Base-by-base conservation (phyloP, 2,888 invertebrate species). In the Ptycholaimellus sp. region DNA sequence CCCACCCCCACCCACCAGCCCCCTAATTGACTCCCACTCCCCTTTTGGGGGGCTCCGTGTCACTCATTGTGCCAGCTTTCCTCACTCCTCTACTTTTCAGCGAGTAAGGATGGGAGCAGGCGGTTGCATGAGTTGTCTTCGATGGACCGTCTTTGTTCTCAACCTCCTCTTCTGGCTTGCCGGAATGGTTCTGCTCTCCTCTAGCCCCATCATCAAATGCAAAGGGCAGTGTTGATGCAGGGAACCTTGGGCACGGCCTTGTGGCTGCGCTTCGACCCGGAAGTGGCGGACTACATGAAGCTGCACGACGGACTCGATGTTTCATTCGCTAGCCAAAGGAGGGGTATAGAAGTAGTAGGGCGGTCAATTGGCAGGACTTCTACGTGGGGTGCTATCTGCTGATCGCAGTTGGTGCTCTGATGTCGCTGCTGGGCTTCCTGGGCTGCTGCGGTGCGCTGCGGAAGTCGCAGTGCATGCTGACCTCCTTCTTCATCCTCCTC, bases 371-470 rank as follows among this genome's bases (percentile, higher is more conserved):
- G n/a, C 16, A 9, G 7, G 7, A 11, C n/a, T 13, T 19, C n/a
- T n/a, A 11, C n/a, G 27, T 27, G 9, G 30, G 11, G 9, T 9
- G 14, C 6, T 74, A 74, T 52, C 68, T 78, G 37, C 66, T 79
- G 42, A 65, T 80, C 41, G 69, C 68, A 20, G 70, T 73, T 39
- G 79, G 79, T 5, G 60, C 70, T 28, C 61, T 77, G 35, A 71
- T 79, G 59, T 68, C 76, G 41, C 57, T 77, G 30, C 71, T 77
- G 20, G 74, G 76, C 14, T 73, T 77, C 59, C 67, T 80, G 32
- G 81, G 80, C 38, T 80, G 79, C 54, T 76, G 74, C 53, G 80
- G 80, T 25, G 75, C 79, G 6, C 69, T 73, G 42, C 70, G 70
- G 48, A 74, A 76, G 59, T 76, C 74, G 17, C 73, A 72, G 52